Evolutionary conservation across 2,113 vertebrate species (phyloP), one percentile per base, ranked within the genome.

Genomic region (Uria lomvia): DNA sequence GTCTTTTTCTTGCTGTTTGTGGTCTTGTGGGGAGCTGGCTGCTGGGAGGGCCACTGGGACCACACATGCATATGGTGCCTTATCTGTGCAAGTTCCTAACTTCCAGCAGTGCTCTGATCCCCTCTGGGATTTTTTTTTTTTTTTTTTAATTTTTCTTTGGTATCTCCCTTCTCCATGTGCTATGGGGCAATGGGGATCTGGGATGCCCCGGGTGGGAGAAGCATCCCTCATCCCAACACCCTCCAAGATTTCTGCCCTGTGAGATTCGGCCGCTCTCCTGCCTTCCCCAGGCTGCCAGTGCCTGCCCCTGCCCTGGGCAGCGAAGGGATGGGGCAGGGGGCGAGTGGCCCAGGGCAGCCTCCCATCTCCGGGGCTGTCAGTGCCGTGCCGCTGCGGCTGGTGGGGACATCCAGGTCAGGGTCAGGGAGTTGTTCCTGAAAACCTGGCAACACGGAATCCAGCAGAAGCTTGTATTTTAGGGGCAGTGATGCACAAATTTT

Each of bases 41-140:
- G 42, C 21, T 20, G 24, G 66, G 30, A 60, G 8, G 30, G 5
- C 30, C 34, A 23, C 16, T 65, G 60, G 45, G 15, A 45, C 7
- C 8, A 18, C 9, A 12, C 0, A 0, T 21, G 15, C 7, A 3
- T 15, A 7, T 9, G 2, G 4, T 26, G 17, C 63, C 19, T 9
- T 47, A 23, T 7, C 14, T 52, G 30, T 74, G 53, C 9, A 29
- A 75, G 53, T 93, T 49, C 42, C n/a, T 59, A 53, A 59, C 3
- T 20, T 50, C 14, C 1, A 12, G 7, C 63, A 40, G 30, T 14
- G 56, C 23, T 80, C 52, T 42, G 7, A 40, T 94, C 4, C 55
- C 94, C 66, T 92, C 5, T 71, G 19, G 65, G 43, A 23, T 34
- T 36, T 34, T 20, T 84, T 26, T 16, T 32, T 67, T 56, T 23